phyloP scores from a whole-genome alignment of 1,140 invertebrate species.

The Drosophila melanogaster region DNA sequence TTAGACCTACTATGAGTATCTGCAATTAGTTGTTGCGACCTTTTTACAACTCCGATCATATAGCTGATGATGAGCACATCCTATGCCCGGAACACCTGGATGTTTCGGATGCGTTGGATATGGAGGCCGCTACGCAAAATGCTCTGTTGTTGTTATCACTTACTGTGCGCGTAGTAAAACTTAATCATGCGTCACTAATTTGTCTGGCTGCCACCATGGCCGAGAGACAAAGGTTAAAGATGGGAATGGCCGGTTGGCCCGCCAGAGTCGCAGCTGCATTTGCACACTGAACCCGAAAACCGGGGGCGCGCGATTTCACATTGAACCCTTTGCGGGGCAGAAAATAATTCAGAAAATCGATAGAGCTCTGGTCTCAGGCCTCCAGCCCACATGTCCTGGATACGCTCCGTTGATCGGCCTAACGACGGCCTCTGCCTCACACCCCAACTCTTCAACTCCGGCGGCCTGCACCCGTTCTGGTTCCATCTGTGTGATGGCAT shows the following conservation, averaged over 20 bases:
- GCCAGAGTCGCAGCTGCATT: slow-evolving; percentile 54
- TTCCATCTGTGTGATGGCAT: slow-evolving; percentile 21
- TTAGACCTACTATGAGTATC: slow-evolving; percentile 56
- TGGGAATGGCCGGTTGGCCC: slow-evolving; percentile 13
- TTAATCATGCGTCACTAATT: slow-evolving; percentile 78
- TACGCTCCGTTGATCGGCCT: slow-evolving; percentile 70
- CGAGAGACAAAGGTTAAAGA: slow-evolving; percentile 39
- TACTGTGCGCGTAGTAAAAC: slow-evolving; percentile 60
- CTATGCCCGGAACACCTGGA: slow-evolving; percentile 31
- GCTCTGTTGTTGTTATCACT: slow-evolving; percentile 52
- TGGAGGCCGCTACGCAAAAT: not conserved
- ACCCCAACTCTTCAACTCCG: slow-evolving; percentile 5
- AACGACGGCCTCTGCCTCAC: slow-evolving; percentile 62
- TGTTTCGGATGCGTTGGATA: too few species aligned
- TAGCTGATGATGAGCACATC: not conserved
- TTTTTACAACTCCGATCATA: not conserved
- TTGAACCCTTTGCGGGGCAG: slow-evolving; percentile 15
- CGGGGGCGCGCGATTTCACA: not conserved
- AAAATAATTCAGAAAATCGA: slow-evolving; percentile 56
- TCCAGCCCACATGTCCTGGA: slow-evolving; percentile 68
- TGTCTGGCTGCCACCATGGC: slow-evolving; percentile 49
- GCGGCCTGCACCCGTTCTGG: not conserved
- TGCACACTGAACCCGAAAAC: slow-evolving; percentile 36
- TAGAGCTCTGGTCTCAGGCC: slow-evolving; percentile 40
- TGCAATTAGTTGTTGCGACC: slow-evolving; percentile 26